Percentiles rank a stretch among this genome's conserved stretches.
Conservation (phyloP, 2,113 vertebrate genomes). For the Atherinomorus stipes region DNA sequence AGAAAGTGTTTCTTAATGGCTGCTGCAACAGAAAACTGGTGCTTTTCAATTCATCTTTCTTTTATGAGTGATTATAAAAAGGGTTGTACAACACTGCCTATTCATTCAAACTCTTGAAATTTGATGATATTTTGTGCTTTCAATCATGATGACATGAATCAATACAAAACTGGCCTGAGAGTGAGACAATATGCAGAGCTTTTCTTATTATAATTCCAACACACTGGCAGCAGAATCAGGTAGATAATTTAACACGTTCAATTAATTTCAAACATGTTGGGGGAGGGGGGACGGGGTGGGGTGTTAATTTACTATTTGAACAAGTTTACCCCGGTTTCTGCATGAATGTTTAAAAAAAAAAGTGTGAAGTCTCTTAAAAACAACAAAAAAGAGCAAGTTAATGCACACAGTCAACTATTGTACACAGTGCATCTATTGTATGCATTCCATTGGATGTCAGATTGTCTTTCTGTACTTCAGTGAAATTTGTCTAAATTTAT, state of each 20-base stretch:
- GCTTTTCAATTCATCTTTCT: slow-evolving; percentile 3
- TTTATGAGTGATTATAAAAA: slow-evolving; percentile 13
- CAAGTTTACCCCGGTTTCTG: background rate
- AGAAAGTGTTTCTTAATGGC: slow-evolving; percentile 22
- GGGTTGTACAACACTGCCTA: background rate
- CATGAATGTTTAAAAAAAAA: background rate
- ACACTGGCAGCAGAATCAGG: slow-evolving; percentile 2
- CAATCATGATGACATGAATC: slow-evolving; percentile 35
- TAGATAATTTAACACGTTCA: background rate
- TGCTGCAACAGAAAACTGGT: slow-evolving; percentile 5
- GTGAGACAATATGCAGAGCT: slow-evolving; percentile 26
- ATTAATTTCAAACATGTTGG: no score
- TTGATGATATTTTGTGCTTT: slow-evolving; percentile 19
- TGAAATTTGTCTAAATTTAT: background rate
- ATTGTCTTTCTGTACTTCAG: background rate
- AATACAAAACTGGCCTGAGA: slow-evolving; percentile 48
- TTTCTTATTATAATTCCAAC: slow-evolving; percentile 9
- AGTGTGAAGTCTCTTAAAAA: background rate
- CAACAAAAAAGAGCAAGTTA: background rate
- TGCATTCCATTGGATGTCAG: no score
- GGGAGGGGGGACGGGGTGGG: no score
- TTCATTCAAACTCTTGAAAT: slow-evolving; percentile 32
- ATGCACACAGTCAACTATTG: background rate
- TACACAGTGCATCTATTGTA: no score
- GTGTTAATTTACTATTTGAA: no score